Percentiles rank a stretch among this genome's conserved stretches.
phyloP scores from a whole-genome alignment of 1,140 invertebrate species.

The Schlechtendalia chinensis region DNA sequence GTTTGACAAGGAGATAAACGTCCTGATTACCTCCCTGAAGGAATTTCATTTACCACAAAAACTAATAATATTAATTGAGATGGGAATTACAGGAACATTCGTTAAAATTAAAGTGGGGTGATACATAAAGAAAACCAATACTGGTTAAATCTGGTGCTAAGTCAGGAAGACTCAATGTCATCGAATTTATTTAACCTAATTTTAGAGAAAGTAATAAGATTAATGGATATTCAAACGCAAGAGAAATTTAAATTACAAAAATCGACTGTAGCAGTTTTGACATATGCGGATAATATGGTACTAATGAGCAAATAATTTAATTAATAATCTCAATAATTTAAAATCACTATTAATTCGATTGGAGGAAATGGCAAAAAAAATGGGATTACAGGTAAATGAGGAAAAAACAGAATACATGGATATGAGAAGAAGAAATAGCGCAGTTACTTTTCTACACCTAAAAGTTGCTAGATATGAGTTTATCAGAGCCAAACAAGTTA shows the following conservation, averaged over 20 bases:
- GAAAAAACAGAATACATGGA: constrained; percentile 3
- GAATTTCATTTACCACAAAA: too few species aligned
- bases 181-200: not conserved
- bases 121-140: not conserved
- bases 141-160: constrained; percentile 11
- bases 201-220: constrained; percentile 53
- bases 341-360: constrained; percentile 1
- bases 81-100: too few species aligned
- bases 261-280: not conserved
- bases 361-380: not conserved
- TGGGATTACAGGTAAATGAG: constrained; percentile 7
- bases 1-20: not conserved
- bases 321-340: constrained; percentile 14
- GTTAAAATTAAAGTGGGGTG: too few species aligned
- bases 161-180: not conserved
- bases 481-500: not conserved
- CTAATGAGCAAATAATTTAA: constrained; percentile 14
- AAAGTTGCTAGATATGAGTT: constrained; percentile 23
- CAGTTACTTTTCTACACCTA: not conserved
- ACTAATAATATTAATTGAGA: too few species aligned
- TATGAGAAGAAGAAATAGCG: constrained; percentile 3
- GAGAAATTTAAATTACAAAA: not conserved
- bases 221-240: not conserved
- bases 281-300: constrained; percentile 6
- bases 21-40: too few species aligned